Evolutionary conservation across 2,113 vertebrate species (phyloP).

Genomic region (Glareola pratincola): DNA sequence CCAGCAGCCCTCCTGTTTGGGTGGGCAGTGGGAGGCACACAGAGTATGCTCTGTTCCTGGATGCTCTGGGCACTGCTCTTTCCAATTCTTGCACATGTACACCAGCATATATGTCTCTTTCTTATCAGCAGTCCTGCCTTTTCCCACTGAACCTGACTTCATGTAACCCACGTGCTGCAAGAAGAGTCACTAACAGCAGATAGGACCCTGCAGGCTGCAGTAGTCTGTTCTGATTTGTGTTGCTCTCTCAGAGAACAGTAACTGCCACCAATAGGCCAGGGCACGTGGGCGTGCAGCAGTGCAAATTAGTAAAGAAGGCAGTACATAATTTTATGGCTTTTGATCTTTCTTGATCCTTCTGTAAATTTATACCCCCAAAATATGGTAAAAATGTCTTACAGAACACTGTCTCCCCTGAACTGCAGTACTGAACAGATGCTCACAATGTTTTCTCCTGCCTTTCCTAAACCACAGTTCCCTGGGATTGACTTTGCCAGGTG

Average conservation of each 20-base stretch:
- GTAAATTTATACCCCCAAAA: background rate
- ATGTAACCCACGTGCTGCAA: background rate
- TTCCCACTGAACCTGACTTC: background rate
- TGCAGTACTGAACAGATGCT: background rate
- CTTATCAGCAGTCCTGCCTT: background rate
- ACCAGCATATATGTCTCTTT: background rate
- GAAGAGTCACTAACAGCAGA: background rate
- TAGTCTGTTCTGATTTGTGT: background rate
- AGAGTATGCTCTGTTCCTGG: background rate
- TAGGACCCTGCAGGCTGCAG: background rate
- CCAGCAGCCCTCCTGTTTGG: background rate
- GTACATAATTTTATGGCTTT: background rate
- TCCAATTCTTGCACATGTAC: background rate
- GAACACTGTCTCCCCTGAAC: background rate
- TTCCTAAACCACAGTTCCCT: background rate
- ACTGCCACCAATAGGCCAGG: background rate
- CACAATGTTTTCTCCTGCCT: background rate
- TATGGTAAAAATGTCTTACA: background rate
- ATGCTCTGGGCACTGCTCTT: background rate
- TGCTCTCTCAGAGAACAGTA: background rate
- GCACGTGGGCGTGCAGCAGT: background rate
- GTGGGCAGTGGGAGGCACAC: fast-evolving
- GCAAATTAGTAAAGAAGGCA: background rate
- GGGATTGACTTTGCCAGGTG: background rate
- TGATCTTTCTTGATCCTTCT: background rate